Conservation (phyloP, 1,140 invertebrate genomes). For the Drosophila ambigua region DNA sequence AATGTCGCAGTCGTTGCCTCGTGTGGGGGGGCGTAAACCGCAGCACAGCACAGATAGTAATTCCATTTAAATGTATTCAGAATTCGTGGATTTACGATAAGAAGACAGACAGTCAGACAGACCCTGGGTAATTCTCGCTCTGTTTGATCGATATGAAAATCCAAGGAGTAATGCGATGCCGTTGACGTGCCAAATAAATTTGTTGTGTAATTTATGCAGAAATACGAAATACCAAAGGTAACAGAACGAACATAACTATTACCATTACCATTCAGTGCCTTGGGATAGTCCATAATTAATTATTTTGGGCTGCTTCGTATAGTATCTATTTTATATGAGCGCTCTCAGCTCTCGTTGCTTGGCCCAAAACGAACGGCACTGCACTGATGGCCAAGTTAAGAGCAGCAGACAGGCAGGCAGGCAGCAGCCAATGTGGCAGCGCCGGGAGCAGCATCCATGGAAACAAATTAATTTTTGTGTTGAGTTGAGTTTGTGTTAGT, state of each 20-base stretch:
- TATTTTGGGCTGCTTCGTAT: neutral
- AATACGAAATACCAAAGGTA: neutral
- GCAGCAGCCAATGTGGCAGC: neutral
- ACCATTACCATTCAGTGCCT: constrained; percentile 67
- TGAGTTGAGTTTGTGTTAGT: constrained; percentile 12
- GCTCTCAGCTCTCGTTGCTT: constrained; percentile 14
- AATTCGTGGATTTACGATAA: constrained; percentile 19
- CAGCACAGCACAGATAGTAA: constrained; percentile 17
- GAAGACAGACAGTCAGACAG: constrained; percentile 13
- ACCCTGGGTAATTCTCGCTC: constrained; percentile 38
- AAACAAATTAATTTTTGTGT: constrained; percentile 32
- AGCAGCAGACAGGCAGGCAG: constrained; percentile 24
- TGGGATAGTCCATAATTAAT: constrained; percentile 70
- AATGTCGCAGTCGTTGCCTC: constrained; percentile 1
- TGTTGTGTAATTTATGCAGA: constrained; percentile 62
- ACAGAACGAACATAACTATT: neutral
- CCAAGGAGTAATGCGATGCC: constrained; percentile 19
- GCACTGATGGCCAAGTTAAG: constrained; percentile 65
- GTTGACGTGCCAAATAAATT: constrained; percentile 53
- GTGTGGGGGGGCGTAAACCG: constrained; percentile 40
- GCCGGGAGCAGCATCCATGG: constrained; percentile 39
- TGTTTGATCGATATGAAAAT: constrained; percentile 72
- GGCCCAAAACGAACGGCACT: constrained; percentile 29
- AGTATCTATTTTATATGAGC: constrained; percentile 5
- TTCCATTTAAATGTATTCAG: constrained; percentile 22